Percentiles rank a stretch among this genome's conserved stretches.
Evolutionary conservation across 2,797 vertebrate genomes (phyloP).

Genomic region (Darevskia nairensis): DNA sequence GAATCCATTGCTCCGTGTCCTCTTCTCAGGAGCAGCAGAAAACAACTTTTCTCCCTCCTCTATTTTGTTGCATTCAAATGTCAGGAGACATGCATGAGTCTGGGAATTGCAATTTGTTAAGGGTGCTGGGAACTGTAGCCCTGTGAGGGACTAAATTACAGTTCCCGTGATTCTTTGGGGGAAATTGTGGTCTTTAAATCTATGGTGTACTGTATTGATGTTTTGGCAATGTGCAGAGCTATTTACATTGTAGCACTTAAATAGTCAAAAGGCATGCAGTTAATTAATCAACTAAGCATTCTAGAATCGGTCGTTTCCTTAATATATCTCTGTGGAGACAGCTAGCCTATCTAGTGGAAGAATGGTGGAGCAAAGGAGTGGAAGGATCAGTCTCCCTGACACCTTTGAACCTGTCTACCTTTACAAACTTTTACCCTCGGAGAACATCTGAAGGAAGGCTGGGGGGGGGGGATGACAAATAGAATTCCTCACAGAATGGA

Average conservation of each 20-base stretch:
- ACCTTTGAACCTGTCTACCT: background rate
- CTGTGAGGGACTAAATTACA: too few relatives aligned
- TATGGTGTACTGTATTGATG: background rate
- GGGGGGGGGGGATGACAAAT: constrained; percentile 30
- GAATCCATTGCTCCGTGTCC: too few relatives aligned
- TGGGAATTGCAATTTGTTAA: too few relatives aligned
- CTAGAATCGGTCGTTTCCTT: background rate
- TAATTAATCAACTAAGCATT: background rate
- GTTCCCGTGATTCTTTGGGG: too few relatives aligned
- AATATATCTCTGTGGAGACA: background rate
- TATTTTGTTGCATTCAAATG: background rate
- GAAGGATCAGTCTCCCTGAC: background rate
- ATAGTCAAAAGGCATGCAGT: background rate
- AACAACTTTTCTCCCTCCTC: too few relatives aligned
- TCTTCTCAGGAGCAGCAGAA: too few relatives aligned
- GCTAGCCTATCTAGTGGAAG: background rate
- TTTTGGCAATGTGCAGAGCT: background rate
- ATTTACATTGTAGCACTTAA: background rate
- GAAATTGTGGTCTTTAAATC: too few relatives aligned
- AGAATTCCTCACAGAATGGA: background rate
- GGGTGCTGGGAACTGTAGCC: too few relatives aligned
- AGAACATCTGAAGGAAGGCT: background rate
- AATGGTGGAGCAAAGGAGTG: background rate
- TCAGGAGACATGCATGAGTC: background rate
- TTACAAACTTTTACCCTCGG: background rate